Conservation (phyloP, 2,888 invertebrate species). For the Leucania comma region DNA sequence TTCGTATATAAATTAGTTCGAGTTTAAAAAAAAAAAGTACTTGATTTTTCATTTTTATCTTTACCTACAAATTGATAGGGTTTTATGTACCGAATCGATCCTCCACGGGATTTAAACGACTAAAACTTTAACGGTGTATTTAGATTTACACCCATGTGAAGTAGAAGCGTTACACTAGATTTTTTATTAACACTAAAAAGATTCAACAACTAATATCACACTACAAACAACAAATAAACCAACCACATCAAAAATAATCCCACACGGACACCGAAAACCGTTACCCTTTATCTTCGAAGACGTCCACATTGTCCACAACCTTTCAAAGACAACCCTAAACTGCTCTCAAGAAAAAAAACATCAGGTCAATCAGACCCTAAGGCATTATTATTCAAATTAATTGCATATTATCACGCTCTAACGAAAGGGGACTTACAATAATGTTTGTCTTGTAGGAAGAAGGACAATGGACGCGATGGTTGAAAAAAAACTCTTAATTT, state of each 20-base stretch:
- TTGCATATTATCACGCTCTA: conserved; percentile 65
- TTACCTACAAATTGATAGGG: too few species aligned
- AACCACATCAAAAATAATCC: background rate
- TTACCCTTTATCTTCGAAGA: conserved; percentile 55
- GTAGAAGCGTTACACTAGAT: too few species aligned
- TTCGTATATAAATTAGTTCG: too few species aligned
- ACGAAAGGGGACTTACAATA: conserved; percentile 67
- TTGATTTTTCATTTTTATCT: too few species aligned
- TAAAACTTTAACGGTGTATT: too few species aligned
- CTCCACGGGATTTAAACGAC: too few species aligned
- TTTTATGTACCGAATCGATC: too few species aligned
- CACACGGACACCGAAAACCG: conserved; percentile 35
- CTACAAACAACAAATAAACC: background rate
- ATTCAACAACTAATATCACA: too few species aligned
- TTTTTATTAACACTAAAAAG: too few species aligned
- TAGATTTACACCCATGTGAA: too few species aligned
- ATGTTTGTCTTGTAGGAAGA: conserved; percentile 72
- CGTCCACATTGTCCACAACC: conserved; percentile 53
- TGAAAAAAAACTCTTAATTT: conserved; percentile 54
- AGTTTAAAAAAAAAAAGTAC: too few species aligned
- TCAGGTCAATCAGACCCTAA: conserved; percentile 65
- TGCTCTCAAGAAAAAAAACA: conserved; percentile 63
- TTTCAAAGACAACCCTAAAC: conserved; percentile 58
- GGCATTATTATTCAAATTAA: conserved; percentile 81
- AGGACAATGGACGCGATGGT: conserved; percentile 66